Conservation (phyloP, 2,113 vertebrate genomes). For the Cisticola juncidis region DNA sequence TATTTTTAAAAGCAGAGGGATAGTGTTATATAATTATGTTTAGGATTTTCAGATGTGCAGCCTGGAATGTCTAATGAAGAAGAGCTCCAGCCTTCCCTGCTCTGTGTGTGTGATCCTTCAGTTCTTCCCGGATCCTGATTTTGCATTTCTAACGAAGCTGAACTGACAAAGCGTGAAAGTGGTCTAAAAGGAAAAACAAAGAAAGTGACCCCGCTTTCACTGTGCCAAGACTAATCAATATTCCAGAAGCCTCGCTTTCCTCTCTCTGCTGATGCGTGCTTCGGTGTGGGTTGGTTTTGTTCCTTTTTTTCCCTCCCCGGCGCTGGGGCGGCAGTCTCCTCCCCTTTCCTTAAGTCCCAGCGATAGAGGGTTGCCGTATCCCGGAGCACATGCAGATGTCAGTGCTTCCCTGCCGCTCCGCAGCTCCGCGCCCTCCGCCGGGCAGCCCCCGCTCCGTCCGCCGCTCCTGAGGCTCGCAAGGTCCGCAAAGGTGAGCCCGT, state of each 20-base stretch:
- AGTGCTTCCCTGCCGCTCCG: background rate
- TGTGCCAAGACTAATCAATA: conserved; percentile 70
- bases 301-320: background rate
- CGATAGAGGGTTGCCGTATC: conserved; percentile 55
- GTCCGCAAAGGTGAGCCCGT: conserved; percentile 51
- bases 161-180: conserved; percentile 73
- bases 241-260: conserved; percentile 51
- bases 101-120: background rate
- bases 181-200: conserved; percentile 68
- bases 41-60: background rate
- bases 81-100: background rate
- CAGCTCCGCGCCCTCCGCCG: background rate
- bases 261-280: background rate
- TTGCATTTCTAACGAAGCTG: conserved; percentile 69
- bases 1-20: background rate
- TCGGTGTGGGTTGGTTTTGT: background rate
- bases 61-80: background rate
- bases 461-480: background rate
- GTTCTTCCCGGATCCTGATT: conserved; percentile 37
- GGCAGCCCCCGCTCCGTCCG: background rate
- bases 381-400: conserved; percentile 56
- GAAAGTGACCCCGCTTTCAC: conserved; percentile 40
- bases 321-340: conserved; percentile 59
- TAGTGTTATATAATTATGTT: background rate
- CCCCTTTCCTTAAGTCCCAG: conserved; percentile 77